Conservation (phyloP, 1,140 invertebrate species). For the Drosophila sp. region DNA sequence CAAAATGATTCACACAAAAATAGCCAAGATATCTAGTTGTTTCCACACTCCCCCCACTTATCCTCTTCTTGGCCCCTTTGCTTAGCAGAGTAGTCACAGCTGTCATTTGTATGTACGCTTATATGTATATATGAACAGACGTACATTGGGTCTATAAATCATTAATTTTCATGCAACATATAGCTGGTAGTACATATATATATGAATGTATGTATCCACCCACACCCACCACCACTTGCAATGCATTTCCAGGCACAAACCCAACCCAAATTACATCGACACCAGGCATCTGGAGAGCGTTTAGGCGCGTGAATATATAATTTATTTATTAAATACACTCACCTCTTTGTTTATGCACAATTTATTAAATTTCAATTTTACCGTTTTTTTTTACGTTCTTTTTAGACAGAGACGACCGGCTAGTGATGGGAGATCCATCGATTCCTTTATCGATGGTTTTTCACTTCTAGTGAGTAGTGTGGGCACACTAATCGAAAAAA, state of each 20-base stretch:
- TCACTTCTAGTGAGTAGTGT: too few relatives aligned
- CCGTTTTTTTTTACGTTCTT: background rate
- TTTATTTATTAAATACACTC: background rate
- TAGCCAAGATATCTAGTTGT: constrained; percentile 52
- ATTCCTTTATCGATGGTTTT: too few relatives aligned
- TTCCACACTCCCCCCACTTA: background rate
- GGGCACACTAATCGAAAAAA: too few relatives aligned
- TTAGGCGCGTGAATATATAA: background rate
- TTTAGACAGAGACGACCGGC: background rate
- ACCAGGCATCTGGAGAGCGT: background rate
- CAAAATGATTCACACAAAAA: constrained; percentile 78
- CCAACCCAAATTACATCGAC: background rate
- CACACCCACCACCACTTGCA: constrained; percentile 2
- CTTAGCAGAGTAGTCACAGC: constrained; percentile 49
- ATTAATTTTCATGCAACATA: constrained; percentile 26
- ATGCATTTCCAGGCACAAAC: background rate
- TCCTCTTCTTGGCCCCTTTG: background rate
- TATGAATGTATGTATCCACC: background rate
- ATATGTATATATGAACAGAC: constrained; percentile 4
- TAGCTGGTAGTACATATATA: background rate
- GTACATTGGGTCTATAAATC: background rate
- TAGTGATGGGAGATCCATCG: too few relatives aligned
- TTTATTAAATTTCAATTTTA: background rate
- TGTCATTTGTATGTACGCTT: constrained; percentile 50
- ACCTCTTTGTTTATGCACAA: background rate